Evolutionary conservation across 2,113 vertebrate genomes (phyloP), one percentile per base, ranked within the genome.

Genomic region (Apistogramma diplotaenia): DNA sequence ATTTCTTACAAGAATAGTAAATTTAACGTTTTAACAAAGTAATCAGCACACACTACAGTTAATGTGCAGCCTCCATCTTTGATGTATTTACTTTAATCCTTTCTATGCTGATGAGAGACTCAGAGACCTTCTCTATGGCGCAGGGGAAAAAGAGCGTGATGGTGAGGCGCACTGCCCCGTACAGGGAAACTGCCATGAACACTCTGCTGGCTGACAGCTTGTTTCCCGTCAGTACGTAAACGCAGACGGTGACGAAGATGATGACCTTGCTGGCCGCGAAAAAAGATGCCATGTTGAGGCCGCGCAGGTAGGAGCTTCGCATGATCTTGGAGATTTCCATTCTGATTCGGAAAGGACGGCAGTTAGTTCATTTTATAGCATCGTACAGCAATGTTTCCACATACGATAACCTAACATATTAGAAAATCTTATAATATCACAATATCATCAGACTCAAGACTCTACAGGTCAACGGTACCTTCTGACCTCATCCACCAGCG

Each of bases 81-180:
- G 29, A 35, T 54, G 70, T 12, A 75, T 65, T 83, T 93, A 99
- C 98, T 96, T 99, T 94, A 88, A 99, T 99, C 40, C 98, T 96
- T 3, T 79, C 95, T 80, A 99, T 96, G 95, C 98, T 99, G 92
- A 99, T 90, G 7, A 97, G 33, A 0, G 97, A 73, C 88, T 99
- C 98, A 0, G 97, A 98, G 8, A 94, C 93, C 81, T 86, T 97
- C 94, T 99, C 97, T 1, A 99, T 91, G 51, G 98, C 98, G 0
- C 93, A 35, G 0, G 98, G 98, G 90, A 99, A 99, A 94, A 99
- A 99, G 10, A 99, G 96, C 0, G 98, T 98, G 79, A 99, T 95
- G 0, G 96, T 98, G 94, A 99, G 91, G 9, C 97, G 93, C 43
- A 99, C 96, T 0, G 97, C 96, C 1, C 94, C 91, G 0, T 99